These are phyloP conservation scores for Drosophila ogumai DNA, from an alignment of 1,140 invertebrate species.

Conservation along the genomic window DNA sequence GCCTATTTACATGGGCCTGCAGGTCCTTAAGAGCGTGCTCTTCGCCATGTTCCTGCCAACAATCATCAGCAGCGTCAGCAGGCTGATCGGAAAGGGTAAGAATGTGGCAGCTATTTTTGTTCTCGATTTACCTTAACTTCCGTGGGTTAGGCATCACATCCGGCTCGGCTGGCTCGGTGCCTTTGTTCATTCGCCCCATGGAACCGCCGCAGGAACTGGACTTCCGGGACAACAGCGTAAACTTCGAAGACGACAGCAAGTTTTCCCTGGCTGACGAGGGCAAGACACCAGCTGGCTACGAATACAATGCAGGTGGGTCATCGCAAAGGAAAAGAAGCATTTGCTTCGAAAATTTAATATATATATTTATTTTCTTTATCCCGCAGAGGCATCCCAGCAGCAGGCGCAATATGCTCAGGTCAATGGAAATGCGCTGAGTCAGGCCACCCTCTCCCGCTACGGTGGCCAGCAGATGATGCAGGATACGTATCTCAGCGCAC, in stretches of 20 bases:
- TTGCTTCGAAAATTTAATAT: not conserved
- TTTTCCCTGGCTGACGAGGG: constrained; percentile 85
- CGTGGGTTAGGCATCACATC: constrained; percentile 59
- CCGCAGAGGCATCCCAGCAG: constrained; percentile 74
- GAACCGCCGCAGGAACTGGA: constrained; percentile 87
- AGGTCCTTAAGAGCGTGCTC: constrained; percentile 92
- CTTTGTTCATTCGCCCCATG: constrained; percentile 75
- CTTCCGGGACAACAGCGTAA: constrained; percentile 85
- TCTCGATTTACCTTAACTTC: not conserved
- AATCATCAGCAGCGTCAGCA: constrained; percentile 92
- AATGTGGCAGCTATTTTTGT: constrained; percentile 4
- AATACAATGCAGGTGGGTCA: constrained; percentile 84
- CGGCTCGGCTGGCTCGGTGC: constrained; percentile 69
- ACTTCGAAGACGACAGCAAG: constrained; percentile 85
- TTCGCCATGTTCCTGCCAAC: constrained; percentile 93
- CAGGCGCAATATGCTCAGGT: constrained; percentile 73
- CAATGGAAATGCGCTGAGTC: constrained; percentile 61
- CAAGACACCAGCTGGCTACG: constrained; percentile 78
- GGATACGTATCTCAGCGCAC: constrained; percentile 74
- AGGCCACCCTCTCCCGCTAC: constrained; percentile 66
- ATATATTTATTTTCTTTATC: not conserved
- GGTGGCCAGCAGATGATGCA: constrained; percentile 77
- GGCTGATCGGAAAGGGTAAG: constrained; percentile 92
- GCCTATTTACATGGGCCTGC: constrained; percentile 90
- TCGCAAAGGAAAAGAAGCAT: not conserved